Conservation (phyloP, 2,797 vertebrate genomes). For the Acanthornis magna region DNA sequence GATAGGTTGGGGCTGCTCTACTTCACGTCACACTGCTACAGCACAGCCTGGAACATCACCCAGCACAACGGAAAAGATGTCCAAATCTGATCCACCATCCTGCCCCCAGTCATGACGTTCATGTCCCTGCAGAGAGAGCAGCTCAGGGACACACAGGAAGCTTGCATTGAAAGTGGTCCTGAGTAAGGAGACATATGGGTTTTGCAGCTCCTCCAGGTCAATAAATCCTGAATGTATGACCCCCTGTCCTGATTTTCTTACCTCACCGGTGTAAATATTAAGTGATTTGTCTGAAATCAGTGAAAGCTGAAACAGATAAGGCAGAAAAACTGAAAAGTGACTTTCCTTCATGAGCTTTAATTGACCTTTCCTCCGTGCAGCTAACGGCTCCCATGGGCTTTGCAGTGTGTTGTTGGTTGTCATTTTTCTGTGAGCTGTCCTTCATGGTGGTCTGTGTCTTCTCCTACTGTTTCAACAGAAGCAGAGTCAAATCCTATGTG, state of each 20-base stretch:
- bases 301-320: not conserved
- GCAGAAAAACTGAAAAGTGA: not conserved
- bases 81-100: not conserved
- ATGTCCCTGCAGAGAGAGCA: not conserved
- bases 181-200: not conserved
- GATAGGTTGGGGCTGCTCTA: not conserved
- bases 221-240: not conserved
- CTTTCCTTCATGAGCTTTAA: not conserved
- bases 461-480: not conserved
- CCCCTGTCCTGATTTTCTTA: not conserved
- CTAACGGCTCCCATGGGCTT: not conserved
- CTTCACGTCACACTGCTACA: fast-evolving
- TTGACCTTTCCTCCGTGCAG: not conserved
- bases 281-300: not conserved
- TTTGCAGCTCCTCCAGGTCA: not conserved
- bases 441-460: not conserved
- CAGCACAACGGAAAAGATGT: not conserved
- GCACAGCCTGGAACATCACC: not conserved
- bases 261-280: not conserved
- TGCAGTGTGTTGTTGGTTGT: not conserved
- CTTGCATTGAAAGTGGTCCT: not conserved
- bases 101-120: not conserved
- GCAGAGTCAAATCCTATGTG: not conserved
- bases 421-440: not conserved
- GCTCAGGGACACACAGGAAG: not conserved